Evolutionary conservation across 2,797 vertebrate genomes (phyloP).

Genomic region (Distichodus sexfasciatus): DNA sequence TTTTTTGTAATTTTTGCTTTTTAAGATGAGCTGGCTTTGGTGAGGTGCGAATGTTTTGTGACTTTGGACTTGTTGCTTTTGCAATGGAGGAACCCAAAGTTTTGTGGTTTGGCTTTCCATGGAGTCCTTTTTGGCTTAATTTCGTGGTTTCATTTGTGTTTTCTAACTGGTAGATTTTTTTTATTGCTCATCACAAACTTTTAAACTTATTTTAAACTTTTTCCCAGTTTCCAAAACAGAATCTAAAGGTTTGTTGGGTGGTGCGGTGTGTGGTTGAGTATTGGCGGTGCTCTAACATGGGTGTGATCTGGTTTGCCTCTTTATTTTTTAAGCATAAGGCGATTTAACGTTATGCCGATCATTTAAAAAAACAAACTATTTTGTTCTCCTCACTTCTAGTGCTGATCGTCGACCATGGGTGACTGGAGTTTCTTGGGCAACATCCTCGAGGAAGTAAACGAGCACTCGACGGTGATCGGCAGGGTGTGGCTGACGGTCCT

Average conservation of each 20-base stretch:
- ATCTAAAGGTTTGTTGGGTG: not conserved
- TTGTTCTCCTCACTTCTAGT: constrained; percentile 27
- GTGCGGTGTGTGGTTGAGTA: no score
- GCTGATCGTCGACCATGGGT: constrained; percentile 71
- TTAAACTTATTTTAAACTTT: no score
- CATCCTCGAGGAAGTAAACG: constrained; percentile 86
- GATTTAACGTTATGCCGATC: not conserved
- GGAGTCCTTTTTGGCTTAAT: not conserved
- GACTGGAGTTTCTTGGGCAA: constrained; percentile 89
- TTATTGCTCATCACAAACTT: no score
- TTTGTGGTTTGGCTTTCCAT: not conserved
- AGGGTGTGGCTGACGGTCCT: constrained; percentile 85
- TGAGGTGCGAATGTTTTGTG: constrained; percentile 1
- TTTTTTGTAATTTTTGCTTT: not conserved
- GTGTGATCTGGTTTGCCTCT: not conserved
- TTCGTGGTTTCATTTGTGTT: not conserved
- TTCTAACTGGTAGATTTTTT: no score
- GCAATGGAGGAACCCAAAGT: not conserved
- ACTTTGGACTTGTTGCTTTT: constrained; percentile 9
- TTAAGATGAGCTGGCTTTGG: not conserved
- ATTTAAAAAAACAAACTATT: not conserved
- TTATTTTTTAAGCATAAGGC: not conserved
- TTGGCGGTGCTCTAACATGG: no score
- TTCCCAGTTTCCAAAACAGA: no score
- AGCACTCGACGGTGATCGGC: constrained; percentile 84